Evolutionary conservation across 1,140 invertebrate species (phyloP).

Genomic region (Hetaerina americana): DNA sequence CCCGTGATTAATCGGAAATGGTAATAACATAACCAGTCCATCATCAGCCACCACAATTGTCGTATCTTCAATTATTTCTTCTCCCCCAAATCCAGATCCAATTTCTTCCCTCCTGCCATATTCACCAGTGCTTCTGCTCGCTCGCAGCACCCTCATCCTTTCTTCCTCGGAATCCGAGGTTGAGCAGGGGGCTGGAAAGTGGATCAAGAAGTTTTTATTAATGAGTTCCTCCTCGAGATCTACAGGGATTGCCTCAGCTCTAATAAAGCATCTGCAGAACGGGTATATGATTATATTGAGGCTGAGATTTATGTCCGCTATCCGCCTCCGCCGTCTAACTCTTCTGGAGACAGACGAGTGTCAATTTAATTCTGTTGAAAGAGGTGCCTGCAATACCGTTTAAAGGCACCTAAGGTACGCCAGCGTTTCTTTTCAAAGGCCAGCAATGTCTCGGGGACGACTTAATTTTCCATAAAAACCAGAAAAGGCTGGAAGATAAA

Average conservation of each 20-base stretch:
- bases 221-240: constrained; percentile 11
- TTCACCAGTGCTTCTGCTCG: constrained; percentile 18
- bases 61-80: constrained; percentile 1
- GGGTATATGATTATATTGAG: too few relatives aligned
- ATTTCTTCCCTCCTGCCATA: constrained; percentile 20
- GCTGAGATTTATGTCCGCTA: too few relatives aligned
- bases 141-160: neutral
- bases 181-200: neutral
- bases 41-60: neutral
- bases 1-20: constrained; percentile 13
- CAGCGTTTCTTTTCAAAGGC: too few relatives aligned
- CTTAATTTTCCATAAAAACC: too few relatives aligned
- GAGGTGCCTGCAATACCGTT: too few relatives aligned
- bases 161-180: neutral
- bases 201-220: neutral
- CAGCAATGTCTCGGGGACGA: too few relatives aligned
- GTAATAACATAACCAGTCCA: constrained; percentile 12
- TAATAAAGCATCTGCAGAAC: too few relatives aligned
- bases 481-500: too few relatives aligned
- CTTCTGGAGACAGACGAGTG: too few relatives aligned
- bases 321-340: too few relatives aligned
- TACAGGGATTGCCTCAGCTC: constrained; percentile 41
- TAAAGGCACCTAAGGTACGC: too few relatives aligned
- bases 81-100: constrained; percentile 1
- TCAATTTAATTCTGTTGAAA: too few relatives aligned